Conservation (phyloP, 1,140 invertebrate species). For the Musca vetustissima region DNA sequence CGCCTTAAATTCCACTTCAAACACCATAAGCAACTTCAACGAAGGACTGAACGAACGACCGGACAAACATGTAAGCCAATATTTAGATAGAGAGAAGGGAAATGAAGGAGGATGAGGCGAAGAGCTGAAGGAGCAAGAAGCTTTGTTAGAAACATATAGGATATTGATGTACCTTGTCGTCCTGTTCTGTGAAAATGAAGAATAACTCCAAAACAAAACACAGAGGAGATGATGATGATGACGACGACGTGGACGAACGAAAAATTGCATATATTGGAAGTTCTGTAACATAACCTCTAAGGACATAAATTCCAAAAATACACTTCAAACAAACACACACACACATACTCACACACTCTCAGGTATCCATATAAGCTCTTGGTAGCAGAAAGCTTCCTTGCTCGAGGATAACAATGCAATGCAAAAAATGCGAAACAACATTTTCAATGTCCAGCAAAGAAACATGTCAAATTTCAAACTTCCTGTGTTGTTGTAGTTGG, state of each 20-base stretch:
- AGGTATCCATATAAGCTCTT: not conserved
- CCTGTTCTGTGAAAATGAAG: not conserved
- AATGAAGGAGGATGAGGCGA: not conserved
- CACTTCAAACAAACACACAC: slow-evolving; percentile 3
- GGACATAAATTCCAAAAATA: slow-evolving; percentile 19
- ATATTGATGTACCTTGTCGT: too few species aligned
- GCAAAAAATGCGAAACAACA: slow-evolving; percentile 11
- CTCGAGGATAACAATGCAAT: not conserved
- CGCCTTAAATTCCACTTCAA: slow-evolving; percentile 24
- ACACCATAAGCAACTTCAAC: slow-evolving; percentile 7
- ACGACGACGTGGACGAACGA: too few species aligned
- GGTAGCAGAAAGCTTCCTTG: not conserved
- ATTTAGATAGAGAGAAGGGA: too few species aligned
- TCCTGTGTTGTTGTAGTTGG: slow-evolving; percentile 1
- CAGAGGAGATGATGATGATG: too few species aligned
- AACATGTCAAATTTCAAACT: slow-evolving; percentile 24
- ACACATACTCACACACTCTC: not conserved
- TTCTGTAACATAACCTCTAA: slow-evolving; percentile 20
- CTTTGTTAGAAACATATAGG: too few species aligned
- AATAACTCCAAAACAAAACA: not conserved
- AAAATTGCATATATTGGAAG: not conserved
- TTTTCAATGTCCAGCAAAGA: slow-evolving; percentile 22
- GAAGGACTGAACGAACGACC: too few species aligned
- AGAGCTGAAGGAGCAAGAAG: not conserved
- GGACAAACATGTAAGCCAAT: not conserved